Evolutionary conservation across 2,113 vertebrate genomes (phyloP).

Genomic region (Pelusios castaneus): DNA sequence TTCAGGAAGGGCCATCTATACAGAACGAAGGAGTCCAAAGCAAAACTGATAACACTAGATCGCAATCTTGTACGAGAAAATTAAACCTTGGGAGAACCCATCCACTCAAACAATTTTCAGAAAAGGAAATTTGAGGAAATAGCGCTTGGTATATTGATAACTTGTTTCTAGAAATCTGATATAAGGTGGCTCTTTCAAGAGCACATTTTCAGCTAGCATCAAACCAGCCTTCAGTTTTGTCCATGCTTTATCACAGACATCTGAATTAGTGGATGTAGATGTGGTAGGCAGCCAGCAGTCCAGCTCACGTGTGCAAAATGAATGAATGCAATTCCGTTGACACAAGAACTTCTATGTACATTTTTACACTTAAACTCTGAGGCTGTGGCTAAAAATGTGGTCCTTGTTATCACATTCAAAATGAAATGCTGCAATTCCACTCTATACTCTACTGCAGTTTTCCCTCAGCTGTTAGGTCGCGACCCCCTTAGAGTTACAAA

Average conservation of each 20-base stretch:
- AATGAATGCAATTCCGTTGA: background rate
- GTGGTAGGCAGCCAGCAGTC: accelerated
- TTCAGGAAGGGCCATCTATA: background rate
- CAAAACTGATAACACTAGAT: background rate
- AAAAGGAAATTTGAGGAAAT: background rate
- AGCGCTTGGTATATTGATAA: background rate
- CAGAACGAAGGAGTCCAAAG: background rate
- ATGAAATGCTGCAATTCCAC: background rate
- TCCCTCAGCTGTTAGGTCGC: background rate
- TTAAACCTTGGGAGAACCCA: background rate
- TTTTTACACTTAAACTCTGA: background rate
- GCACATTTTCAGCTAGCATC: background rate
- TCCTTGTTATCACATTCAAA: background rate
- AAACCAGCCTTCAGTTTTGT: background rate
- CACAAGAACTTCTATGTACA: background rate
- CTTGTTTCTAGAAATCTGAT: background rate
- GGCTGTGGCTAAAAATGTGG: background rate
- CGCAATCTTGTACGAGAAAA: background rate
- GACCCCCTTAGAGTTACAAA: too few relatives aligned
- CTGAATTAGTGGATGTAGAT: background rate
- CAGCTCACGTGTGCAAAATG: background rate
- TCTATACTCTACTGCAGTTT: background rate
- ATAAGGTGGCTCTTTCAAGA: background rate
- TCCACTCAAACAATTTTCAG: background rate
- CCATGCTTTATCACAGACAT: background rate